Evolutionary conservation across 2,888 invertebrate species (phyloP), one percentile per base, ranked within the genome.

Genomic region (Polydrusus cervinus): DNA sequence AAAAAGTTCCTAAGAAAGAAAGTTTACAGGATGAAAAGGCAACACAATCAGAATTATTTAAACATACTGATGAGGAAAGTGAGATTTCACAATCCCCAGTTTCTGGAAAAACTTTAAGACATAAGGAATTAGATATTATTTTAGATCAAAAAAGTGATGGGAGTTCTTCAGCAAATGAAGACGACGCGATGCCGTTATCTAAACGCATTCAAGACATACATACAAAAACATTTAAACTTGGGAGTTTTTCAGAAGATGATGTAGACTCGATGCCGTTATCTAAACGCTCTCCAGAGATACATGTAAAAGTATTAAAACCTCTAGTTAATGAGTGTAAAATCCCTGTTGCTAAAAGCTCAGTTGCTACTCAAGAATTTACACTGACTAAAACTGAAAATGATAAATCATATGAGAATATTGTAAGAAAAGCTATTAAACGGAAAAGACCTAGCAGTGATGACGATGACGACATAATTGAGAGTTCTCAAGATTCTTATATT

Each of bases 401-500:
- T 38, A 60, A 38, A 57, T 34, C 38, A 16, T 14, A 14, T 1
- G 14, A 18, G 16, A 11, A 25, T 11, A 16, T 25, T 16, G 1
- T 47, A 2, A 45, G 47, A 16, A 47, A 34, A 30, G 14, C 49
- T 34, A 20, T 11, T 20, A 66, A 66, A 53, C 34, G 67, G 14
- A 67, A 55, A 38, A 51, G 53, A 53, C 18, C 11, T 11, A 51
- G 47, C 14, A 68, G 68, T 51, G 61, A 51, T 7, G 72, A 72
- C 10, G 71, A 71, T 3, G 71, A 75, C 14, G 75, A 76, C 25
- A 43, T 71, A 14, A 76, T 76, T 38, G 76, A 76, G 53, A 76
- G 76, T 45, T 76, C 76, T 1, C 76, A 76, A 47, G 76, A 72
- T 10, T 65, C 71, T 8, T 34, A 16, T 25, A 34, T 60, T 66